Conservation (phyloP, 2,113 vertebrate species). For the Jacana jacana region DNA sequence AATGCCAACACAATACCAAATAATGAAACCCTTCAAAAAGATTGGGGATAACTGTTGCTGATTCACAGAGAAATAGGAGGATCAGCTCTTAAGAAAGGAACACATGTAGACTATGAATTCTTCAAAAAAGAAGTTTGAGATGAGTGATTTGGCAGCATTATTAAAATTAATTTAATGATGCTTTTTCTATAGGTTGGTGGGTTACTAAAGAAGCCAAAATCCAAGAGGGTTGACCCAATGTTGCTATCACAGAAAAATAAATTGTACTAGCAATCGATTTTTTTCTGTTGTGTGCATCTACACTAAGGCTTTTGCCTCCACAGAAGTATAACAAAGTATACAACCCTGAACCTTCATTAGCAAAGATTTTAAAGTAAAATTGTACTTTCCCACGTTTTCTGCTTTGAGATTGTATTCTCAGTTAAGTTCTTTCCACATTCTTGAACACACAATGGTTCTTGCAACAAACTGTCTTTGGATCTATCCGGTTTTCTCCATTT, state of each 20-base stretch:
- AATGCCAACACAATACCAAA: neutral
- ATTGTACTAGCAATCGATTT: neutral
- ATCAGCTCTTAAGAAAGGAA: neutral
- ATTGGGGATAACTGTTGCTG: neutral
- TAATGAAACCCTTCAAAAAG: neutral
- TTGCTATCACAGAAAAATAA: neutral
- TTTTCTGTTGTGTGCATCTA: neutral
- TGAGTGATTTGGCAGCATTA: neutral
- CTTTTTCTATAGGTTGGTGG: neutral
- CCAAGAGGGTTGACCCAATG: neutral
- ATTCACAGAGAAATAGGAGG: neutral
- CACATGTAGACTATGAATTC: neutral
- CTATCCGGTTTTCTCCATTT: neutral
- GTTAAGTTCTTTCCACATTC: neutral
- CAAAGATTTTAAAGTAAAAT: neutral
- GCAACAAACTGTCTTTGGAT: neutral
- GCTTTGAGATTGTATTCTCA: neutral
- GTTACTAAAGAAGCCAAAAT: neutral
- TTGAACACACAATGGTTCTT: neutral
- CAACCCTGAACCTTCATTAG: neutral
- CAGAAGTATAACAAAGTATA: neutral
- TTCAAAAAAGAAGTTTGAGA: neutral
- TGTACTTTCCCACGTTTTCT: neutral
- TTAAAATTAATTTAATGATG: neutral
- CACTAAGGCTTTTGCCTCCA: neutral